Evolutionary conservation across 2,113 vertebrate genomes (phyloP), one percentile per base, ranked within the genome.

Genomic region (Dermatemys mawii): DNA sequence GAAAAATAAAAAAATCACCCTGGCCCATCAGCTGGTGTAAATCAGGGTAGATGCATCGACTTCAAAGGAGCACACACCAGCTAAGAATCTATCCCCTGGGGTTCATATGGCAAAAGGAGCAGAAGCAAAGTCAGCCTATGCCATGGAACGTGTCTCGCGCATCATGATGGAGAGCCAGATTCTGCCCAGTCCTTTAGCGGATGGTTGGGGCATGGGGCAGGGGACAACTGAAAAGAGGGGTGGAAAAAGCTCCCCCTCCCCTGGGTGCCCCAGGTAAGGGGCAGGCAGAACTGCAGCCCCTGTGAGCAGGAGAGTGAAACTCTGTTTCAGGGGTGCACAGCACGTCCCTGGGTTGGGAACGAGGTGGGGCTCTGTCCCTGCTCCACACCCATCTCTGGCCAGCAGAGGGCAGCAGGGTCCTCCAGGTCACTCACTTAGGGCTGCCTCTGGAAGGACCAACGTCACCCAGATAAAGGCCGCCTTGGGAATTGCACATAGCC

Each of bases 181-280:
- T 41, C 12, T 35, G 11, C 54, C 32, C 1, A 8, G 4, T 11
- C 3, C 70, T 49, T 24, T 1, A 10, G 38, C 21, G n/a, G 19
- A 73, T 38, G 38, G n/a, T 11, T 9, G 11, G 70, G 29, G 57
- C 57, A 32, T 32, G 29, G 29, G 32, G 60, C 35, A 19, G 60
- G 35, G 26, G 35, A n/a, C 60, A 67, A n/a, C n/a, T n/a, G 35
- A 67, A 67, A 67, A 67, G 16, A n/a, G 16, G 60, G 38, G 70
- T 38, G 38, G 35, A 13, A 75, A 41, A 26, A 26, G 11, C 22
- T 75, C 38, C 24, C 6, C 22, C 70, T 41, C 21, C 21, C 38
- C 38, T 16, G 32, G 14, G 57, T 17, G 57, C 57, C 60, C 32
- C 16, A 19, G 35, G 16, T 35, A n/a, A 60, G 60, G 32, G 60